Percentiles rank a stretch among this genome's conserved stretches.
These are phyloP conservation scores for Percopsis transmontana DNA, from an alignment of 2,113 vertebrate genomes.

Conservation along the genomic window DNA sequence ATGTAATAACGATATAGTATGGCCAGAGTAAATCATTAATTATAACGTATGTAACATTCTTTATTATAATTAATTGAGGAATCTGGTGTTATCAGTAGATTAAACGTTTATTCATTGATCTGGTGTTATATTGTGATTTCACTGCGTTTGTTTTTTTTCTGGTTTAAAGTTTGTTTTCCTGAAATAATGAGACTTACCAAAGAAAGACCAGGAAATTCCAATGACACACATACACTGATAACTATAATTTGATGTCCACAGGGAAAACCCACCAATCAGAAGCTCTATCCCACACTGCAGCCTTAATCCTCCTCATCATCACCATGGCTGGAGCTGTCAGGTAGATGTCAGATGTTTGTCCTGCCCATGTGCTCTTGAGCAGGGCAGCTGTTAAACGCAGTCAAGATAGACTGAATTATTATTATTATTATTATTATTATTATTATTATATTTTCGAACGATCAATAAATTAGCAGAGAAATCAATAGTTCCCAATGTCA, in stretches of 20 bases:
- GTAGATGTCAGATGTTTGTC: constrained; percentile 37
- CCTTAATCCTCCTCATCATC: constrained; percentile 1
- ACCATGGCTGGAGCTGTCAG: constrained; percentile 74
- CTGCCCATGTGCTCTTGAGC: neutral
- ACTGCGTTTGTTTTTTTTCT: too few species aligned
- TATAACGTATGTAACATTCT: too few species aligned
- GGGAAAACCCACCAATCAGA: constrained; percentile 33
- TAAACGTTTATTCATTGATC: too few species aligned
- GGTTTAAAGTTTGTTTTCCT: too few species aligned
- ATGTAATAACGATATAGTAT: too few species aligned
- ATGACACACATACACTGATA: constrained; percentile 6
- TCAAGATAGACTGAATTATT: neutral
- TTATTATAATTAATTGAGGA: too few species aligned
- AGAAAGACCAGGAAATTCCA: neutral
- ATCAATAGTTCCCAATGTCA: too few species aligned
- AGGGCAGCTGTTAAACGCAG: neutral
- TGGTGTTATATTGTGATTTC: too few species aligned
- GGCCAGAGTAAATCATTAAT: too few species aligned
- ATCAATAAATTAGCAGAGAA: too few species aligned
- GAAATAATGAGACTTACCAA: neutral
- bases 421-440: neutral
- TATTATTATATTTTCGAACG: too few species aligned
- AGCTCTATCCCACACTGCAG: constrained; percentile 28
- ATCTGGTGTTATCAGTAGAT: too few species aligned
- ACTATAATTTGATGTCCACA: constrained; percentile 27